Base-by-base conservation (phyloP, 2,888 invertebrate species). In the Oithona nana region DNA sequence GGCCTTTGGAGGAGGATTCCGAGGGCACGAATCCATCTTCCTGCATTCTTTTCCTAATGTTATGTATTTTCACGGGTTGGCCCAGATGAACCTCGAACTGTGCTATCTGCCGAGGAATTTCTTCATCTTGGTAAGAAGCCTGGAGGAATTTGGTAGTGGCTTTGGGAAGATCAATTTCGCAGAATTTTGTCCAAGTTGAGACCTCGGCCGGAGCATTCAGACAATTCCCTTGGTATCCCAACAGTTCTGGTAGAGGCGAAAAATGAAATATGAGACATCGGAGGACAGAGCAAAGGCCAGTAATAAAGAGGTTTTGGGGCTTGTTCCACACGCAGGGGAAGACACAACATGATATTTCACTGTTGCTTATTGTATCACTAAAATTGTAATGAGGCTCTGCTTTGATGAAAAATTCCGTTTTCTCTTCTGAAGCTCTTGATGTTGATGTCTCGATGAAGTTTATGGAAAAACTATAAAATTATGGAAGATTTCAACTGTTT, bases 121-220 rank as follows among this genome's bases (percentile, higher is more conserved):
- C 66, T 22, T 68, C 16, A 11, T 20, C 6, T 39, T 6, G 39
- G 8, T 16, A 11, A 39, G 39, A 39, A 39, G 16, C 6, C 39
- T 6, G 39, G 39, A 39, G 6, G 39, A 39, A 39, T 39, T 6
- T 39, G 6, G 39, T 6, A 16, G 8, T 39, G 1, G 82, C 78
- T 61, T 75, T 71, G 13, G 85, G 78, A 52, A 89, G 75, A 70
- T 89, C 86, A 20, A 77, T 78, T 76, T 93, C 93, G 76, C 93
- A 93, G 71, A 89, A 89, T 69, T 84, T 84, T 0, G 92, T 93
- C 92, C 90, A 92, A 49, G 86, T 77, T 8, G 89, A 88, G 8
- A 81, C 79, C 74, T 89, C 89, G 28, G 87, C 83, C 61, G 88
- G 87, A 1, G 88, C 83, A 68, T 85, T 78, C 16, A 90, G 75